These are phyloP conservation scores for Piscicola geometra DNA, from an alignment of 2,888 invertebrate species.

Conservation along the genomic window DNA sequence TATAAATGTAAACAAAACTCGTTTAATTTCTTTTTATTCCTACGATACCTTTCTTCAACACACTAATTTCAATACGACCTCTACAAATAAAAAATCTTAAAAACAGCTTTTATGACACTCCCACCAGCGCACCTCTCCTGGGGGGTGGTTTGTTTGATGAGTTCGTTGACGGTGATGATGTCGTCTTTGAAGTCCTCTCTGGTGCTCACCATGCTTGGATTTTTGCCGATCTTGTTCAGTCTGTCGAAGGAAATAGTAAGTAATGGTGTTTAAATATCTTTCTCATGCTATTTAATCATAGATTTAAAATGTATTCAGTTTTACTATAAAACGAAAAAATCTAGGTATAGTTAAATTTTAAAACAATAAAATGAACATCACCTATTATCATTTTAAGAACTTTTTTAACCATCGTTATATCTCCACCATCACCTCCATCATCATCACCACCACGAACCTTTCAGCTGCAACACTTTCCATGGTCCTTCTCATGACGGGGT, in stretches of 20 bases:
- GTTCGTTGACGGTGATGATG: slow-evolving; percentile 53
- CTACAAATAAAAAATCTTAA: too few species aligned
- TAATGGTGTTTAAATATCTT: too few species aligned
- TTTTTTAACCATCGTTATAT: too few species aligned
- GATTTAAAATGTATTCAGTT: too few species aligned
- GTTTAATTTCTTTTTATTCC: too few species aligned
- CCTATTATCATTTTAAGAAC: too few species aligned
- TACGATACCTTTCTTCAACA: not conserved
- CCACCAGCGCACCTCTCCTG: slow-evolving; percentile 28
- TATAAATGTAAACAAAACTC: too few species aligned
- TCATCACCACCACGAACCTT: slow-evolving; percentile 57
- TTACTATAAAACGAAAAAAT: too few species aligned
- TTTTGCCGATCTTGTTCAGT: slow-evolving; percentile 95
- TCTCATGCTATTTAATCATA: too few species aligned
- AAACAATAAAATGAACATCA: too few species aligned
- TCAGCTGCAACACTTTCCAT: slow-evolving; percentile 99
- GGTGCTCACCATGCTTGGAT: slow-evolving; percentile 64
- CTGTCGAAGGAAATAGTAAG: not conserved
- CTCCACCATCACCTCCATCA: not conserved
- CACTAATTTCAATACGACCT: too few species aligned
- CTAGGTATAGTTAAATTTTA: too few species aligned
- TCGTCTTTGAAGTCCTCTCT: slow-evolving; percentile 55
- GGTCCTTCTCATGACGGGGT: slow-evolving; percentile 94
- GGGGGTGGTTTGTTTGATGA: slow-evolving; percentile 45
- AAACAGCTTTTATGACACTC: not conserved